phyloP scores from a whole-genome alignment of 2,113 vertebrate species.

The Camelus dromedarius region DNA sequence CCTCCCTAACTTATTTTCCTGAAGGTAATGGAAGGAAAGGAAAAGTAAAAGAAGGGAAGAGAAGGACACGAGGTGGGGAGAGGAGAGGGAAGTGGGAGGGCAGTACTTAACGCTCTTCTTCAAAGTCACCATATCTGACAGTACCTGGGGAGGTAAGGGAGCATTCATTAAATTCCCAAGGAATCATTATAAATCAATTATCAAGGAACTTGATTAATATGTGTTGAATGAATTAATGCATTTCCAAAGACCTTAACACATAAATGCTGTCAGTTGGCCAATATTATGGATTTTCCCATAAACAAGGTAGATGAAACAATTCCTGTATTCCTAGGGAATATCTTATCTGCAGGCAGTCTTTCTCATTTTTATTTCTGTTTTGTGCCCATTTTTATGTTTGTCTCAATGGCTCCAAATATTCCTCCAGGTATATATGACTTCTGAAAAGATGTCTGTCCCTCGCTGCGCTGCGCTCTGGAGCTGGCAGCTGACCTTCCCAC shows the following conservation, averaged over 20 bases:
- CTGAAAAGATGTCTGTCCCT: not conserved
- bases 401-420: not conserved
- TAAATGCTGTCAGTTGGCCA: not conserved
- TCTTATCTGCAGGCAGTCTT: not conserved
- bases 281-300: constrained; percentile 21
- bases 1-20: not conserved
- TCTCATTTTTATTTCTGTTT: not conserved
- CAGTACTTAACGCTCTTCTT: not conserved
- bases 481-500: not conserved
- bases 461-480: not conserved
- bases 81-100: not conserved
- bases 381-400: not conserved
- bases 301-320: not conserved
- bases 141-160: not conserved
- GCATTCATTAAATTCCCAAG: not conserved
- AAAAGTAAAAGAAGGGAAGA: not conserved
- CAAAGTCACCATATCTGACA: not conserved
- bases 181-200: not conserved
- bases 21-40: not conserved
- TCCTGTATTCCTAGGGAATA: not conserved
- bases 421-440: not conserved
- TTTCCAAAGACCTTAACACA: not conserved
- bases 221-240: constrained; percentile 12
- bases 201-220: constrained; percentile 24
- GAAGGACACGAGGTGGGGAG: not conserved